Percentiles rank a stretch among this genome's conserved stretches.
Evolutionary conservation across 1,140 invertebrate genomes (phyloP).

Genomic region (Bombus picipes): DNA sequence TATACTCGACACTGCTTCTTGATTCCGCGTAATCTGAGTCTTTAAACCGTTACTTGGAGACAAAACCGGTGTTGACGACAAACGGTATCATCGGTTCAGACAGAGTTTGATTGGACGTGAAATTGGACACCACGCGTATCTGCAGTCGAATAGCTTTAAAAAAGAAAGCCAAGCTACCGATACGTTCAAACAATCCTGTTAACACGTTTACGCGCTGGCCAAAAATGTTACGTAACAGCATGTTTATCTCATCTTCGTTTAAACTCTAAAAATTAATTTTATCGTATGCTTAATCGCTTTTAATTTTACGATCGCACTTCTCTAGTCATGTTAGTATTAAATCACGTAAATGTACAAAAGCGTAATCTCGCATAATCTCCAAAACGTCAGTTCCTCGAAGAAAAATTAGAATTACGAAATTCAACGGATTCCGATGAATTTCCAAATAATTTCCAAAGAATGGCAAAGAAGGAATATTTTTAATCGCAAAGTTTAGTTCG

Average conservation of each 20-base stretch:
- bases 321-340: constrained; percentile 23
- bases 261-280: background rate
- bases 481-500: constrained; percentile 7
- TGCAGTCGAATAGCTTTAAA: background rate
- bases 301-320: background rate
- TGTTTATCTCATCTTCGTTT: background rate
- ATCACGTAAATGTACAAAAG: constrained; percentile 2
- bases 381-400: constrained; percentile 1
- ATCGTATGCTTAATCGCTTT: background rate
- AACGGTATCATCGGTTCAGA: constrained; percentile 27
- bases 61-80: background rate
- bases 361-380: background rate
- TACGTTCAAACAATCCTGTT: constrained; percentile 13
- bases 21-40: constrained; percentile 8
- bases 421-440: background rate
- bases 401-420: background rate
- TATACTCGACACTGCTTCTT: constrained; percentile 9
- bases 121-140: background rate
- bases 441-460: background rate
- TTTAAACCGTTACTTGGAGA: background rate
- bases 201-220: background rate
- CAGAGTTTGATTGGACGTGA: constrained; percentile 53
- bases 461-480: background rate
- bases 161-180: background rate
- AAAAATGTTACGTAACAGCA: background rate